Conservation (phyloP, 2,113 vertebrate species). For the Rattus rattus region DNA sequence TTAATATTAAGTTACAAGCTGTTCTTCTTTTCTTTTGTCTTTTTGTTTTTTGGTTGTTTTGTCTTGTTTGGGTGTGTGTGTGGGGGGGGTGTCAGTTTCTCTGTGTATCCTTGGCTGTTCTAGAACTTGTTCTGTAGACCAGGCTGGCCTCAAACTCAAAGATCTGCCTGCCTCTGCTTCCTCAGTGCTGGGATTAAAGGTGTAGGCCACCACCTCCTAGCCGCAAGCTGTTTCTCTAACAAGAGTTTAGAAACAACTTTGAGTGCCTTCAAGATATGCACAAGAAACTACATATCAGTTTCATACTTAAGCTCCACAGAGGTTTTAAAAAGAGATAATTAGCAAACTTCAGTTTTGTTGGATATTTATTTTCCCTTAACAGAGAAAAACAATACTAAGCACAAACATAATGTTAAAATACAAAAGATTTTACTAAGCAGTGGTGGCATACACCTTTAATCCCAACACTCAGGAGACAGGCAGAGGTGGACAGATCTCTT, state of each 20-base stretch:
- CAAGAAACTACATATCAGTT: conserved; percentile 13
- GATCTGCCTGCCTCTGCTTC: not conserved
- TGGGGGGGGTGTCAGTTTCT: not conserved
- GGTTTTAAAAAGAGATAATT: conserved; percentile 12
- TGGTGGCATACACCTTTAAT: not conserved
- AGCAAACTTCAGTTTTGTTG: conserved; percentile 7
- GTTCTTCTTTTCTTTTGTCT: not conserved
- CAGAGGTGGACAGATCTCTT: not conserved
- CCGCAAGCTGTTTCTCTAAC: not conserved
- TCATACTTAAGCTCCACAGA: conserved; percentile 34
- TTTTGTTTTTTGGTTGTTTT: not conserved
- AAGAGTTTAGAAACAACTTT: conserved; percentile 33
- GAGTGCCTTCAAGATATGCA: not conserved
- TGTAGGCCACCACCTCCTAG: no score
- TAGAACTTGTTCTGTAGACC: not conserved
- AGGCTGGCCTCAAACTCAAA: not conserved
- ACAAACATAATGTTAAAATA: conserved; percentile 52
- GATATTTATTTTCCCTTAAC: conserved; percentile 37
- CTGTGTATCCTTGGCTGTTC: not conserved
- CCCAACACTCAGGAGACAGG: not conserved
- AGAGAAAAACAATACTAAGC: conserved; percentile 40
- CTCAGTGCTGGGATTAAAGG: not conserved
- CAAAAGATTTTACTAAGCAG: not conserved
- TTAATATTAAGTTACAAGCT: conserved; percentile 48
- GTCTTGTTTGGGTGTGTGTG: not conserved